Base-by-base conservation (phyloP, 1,140 invertebrate species). In the Cyphomyrmex costatus region DNA sequence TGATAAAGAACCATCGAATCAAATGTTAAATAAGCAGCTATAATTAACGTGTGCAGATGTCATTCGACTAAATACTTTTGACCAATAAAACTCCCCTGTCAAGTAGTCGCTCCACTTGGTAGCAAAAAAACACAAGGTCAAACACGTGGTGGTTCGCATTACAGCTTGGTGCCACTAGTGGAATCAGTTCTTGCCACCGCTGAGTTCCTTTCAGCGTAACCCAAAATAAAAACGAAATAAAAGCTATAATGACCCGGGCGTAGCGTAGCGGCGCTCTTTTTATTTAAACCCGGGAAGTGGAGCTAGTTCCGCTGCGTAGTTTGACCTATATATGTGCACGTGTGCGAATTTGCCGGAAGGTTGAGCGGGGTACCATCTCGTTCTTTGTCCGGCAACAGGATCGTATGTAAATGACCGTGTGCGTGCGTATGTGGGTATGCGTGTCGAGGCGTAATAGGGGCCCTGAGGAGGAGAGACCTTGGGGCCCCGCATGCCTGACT, bases 271-370 rank as follows among this genome's bases (percentile, higher is more conserved):
- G 70, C 56, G 46, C n/a, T 70, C 49, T 60, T 36, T 80, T 73
- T 30, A 82, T 83, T 74, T 49, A 46, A 49, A 74, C 49, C 61
- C 30, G 70, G 46, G 53, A 70, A 56, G 70, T 56, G 56, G 27
- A 63, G 65, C 85, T 90, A 90, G 85, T 84, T 88, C 30, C 56
- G 70, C 78, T 73, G 73, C 85, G 86, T 80, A 90, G 90, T 89
- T 92, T 93, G 92, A 92, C 92, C 92, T 86, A 93, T 88, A 92
- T 92, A 89, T 36, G 51, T 30, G 79, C 85, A 85, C 73, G 86
- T 90, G 85, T 84, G 86, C 85, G 87, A 85, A 88, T 89, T 86
- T 51, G 78, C 88, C 70, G 73, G 88, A 90, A 90, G 88, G 88
- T 90, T 88, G 71, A 49, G 27, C 76, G 30, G 61, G 49, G 89